Evolutionary conservation across 2,113 vertebrate genomes (phyloP).

Genomic region (Podarcis muralis): DNA sequence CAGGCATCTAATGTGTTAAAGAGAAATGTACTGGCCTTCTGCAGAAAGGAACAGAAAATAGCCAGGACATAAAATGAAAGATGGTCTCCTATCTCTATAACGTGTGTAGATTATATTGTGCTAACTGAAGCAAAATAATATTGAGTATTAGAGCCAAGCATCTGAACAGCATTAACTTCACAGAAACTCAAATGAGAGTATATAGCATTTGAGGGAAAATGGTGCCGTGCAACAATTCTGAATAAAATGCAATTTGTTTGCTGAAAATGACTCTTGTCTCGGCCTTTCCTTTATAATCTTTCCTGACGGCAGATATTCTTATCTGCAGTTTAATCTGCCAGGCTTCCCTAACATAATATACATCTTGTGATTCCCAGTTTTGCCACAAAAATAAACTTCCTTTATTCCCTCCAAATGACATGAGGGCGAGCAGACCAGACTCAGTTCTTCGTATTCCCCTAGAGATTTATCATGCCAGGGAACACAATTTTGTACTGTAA

Average conservation of each 20-base stretch:
- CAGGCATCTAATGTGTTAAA: slow-evolving; percentile 1
- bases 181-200: slow-evolving; percentile 42
- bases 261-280: slow-evolving; percentile 41
- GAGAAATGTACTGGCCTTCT: not conserved
- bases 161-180: slow-evolving; percentile 49
- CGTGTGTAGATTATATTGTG: slow-evolving; percentile 18
- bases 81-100: not conserved
- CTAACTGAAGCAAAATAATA: slow-evolving; percentile 46
- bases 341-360: slow-evolving; percentile 47
- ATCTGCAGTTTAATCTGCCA: slow-evolving; percentile 59
- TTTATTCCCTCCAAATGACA: slow-evolving; percentile 57
- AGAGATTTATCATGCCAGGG: slow-evolving; percentile 21
- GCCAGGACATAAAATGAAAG: slow-evolving; percentile 24
- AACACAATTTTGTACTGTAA: slow-evolving; percentile 17
- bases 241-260: slow-evolving; percentile 61
- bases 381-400: slow-evolving; percentile 58
- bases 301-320: slow-evolving; percentile 56
- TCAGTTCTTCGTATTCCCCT: slow-evolving; percentile 32
- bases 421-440: slow-evolving; percentile 38
- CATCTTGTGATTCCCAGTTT: slow-evolving; percentile 58
- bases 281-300: slow-evolving; percentile 44
- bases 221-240: slow-evolving; percentile 2
- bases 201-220: slow-evolving; percentile 23
- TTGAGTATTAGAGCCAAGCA: slow-evolving; percentile 16
- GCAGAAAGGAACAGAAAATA: slow-evolving; percentile 45